Conservation (phyloP, 2,888 invertebrate genomes). For the Andrena praecox region DNA sequence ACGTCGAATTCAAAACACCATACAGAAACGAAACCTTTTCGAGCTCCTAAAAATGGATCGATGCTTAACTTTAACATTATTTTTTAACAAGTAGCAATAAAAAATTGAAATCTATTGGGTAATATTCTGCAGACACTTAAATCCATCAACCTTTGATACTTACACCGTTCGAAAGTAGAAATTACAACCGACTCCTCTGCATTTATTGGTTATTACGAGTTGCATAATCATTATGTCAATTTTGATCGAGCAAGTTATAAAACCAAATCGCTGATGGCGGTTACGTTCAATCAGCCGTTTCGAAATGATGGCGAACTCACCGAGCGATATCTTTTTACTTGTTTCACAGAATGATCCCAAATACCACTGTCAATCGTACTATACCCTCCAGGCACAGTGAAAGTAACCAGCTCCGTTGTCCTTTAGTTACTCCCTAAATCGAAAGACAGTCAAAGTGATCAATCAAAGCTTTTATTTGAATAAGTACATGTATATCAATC, state of each 20-base stretch:
- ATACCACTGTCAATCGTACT: constrained; percentile 31
- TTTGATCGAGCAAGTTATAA: constrained; percentile 14
- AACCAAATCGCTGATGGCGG: neutral
- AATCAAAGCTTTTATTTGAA: too few species aligned
- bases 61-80: neutral
- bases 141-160: neutral
- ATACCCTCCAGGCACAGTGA: constrained; percentile 58
- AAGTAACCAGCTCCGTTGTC: constrained; percentile 63
- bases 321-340: constrained; percentile 25
- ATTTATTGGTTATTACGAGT: constrained; percentile 19
- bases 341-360: constrained; percentile 35
- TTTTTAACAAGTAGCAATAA: neutral
- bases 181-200: neutral
- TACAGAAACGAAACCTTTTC: neutral
- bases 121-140: neutral
- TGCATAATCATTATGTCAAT: constrained; percentile 37
- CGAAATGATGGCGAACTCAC: neutral
- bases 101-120: constrained; percentile 29
- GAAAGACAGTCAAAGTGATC: constrained; percentile 65
- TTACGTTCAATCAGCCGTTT: neutral
- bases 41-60: neutral
- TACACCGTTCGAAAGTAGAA: constrained; percentile 8
- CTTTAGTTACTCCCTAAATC: constrained; percentile 62
- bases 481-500: too few species aligned
- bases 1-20: neutral